Evolutionary conservation across 2,888 invertebrate genomes (phyloP).

Genomic region (Yponomeuta evonymella): DNA sequence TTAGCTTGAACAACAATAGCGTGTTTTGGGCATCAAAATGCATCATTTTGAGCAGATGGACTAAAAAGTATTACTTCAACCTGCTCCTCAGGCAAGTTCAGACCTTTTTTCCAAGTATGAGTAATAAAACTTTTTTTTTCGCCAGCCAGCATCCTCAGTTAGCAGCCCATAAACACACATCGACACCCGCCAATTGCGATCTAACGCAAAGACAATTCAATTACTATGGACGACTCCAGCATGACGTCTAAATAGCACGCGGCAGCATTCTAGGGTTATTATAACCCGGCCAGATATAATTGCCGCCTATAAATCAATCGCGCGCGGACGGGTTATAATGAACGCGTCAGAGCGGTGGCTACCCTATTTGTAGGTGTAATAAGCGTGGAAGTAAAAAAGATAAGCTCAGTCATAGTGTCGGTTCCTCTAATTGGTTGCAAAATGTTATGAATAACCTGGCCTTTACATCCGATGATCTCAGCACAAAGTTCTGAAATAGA

Average conservation of each 20-base stretch:
- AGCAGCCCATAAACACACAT: background rate
- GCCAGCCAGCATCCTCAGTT: background rate
- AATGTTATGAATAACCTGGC: background rate
- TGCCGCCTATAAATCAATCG: slow-evolving; percentile 16
- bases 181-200: background rate
- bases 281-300: slow-evolving; percentile 15
- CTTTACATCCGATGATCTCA: background rate
- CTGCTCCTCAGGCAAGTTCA: too few species aligned
- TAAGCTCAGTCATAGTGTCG: background rate
- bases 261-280: slow-evolving; percentile 8
- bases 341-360: slow-evolving; percentile 10
- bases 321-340: slow-evolving; percentile 13
- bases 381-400: background rate
- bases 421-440: background rate
- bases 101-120: too few species aligned
- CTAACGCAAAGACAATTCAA: slow-evolving; percentile 6
- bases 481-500: background rate
- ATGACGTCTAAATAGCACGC: slow-evolving; percentile 10
- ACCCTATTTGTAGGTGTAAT: slow-evolving; percentile 3
- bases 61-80: too few species aligned
- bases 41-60: too few species aligned
- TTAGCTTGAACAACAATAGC: too few species aligned
- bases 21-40: too few species aligned
- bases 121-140: background rate
- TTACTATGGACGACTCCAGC: slow-evolving; percentile 7